Base-by-base conservation (phyloP, 92 coral and sea anemone species). In the Porites rus region DNA sequence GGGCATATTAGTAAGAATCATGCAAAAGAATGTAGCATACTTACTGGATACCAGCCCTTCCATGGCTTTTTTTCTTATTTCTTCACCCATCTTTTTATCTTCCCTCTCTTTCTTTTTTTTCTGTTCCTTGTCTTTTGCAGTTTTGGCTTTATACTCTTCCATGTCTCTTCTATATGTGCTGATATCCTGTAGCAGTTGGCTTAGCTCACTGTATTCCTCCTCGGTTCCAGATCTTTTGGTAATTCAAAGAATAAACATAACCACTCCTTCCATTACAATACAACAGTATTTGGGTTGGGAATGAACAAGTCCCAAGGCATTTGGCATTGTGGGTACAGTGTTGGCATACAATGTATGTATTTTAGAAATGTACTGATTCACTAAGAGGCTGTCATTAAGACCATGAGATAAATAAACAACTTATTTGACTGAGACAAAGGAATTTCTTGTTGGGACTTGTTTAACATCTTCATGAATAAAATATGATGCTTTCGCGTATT, bases 371-470 rank as follows among this genome's bases (percentile, higher is more conserved):
- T 70, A 70, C 74, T 70, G 53, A 70, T 70, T 70, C 74, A 31
- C 74, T 38, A 22, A 70, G 74, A 70, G 74, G 74, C 74, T 70
- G 74, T 70, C 74, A 70, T 70, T 53, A 31, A 70, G 53, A 70
- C 74, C 18, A 70, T 70, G 74, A 70, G 53, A 25, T 70, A 70
- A 70, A 31, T 70, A 70, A 70, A 50, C 74, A 43, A 38, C 74
- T 28, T 70, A 70, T 70, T 70, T 38, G 51, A 70, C 74, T 70
- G 74, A 70, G 53, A 70, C 74, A 70, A 70, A 70, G 74, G 74
- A 11, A 11, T 70, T 70, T 11, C 53, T 69, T 25, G 73, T 69
- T 69, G 31, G 73, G 31, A 69, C 73, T 69, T 69, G 73, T 70
- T 70, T 70, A 38, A 70, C 4, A 70, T 70, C 31, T 14, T 70